Conservation (phyloP, 2,888 invertebrate species). For the Pomacea canaliculata region DNA sequence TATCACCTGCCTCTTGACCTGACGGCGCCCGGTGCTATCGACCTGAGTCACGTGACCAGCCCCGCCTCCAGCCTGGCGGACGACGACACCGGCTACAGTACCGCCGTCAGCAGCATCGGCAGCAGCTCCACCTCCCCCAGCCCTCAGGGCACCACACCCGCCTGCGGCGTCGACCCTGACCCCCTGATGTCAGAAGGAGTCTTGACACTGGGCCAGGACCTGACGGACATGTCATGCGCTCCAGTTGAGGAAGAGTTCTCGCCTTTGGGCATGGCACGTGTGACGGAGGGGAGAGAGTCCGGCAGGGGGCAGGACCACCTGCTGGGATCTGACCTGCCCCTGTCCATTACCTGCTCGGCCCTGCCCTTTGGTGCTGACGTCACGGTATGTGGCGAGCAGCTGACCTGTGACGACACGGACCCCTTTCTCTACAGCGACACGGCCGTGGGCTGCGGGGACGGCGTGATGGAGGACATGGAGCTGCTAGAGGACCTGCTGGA, state of each 20-base stretch:
- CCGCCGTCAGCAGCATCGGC: conserved; percentile 23
- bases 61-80: conserved; percentile 5
- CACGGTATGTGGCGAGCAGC: neutral
- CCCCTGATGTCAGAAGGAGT: neutral
- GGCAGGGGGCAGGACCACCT: neutral
- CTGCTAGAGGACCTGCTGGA: conserved; percentile 31
- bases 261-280: too few relatives aligned
- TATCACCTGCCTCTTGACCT: conserved; percentile 7
- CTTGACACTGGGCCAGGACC: neutral
- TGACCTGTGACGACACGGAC: conserved; percentile 20
- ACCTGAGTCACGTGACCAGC: conserved; percentile 22
- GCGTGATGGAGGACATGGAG: conserved; percentile 27
- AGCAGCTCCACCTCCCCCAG: conserved; percentile 18
- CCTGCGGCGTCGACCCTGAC: neutral
- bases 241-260: neutral
- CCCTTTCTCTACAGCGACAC: conserved; percentile 22
- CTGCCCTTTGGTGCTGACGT: neutral
- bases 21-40: conserved; percentile 22
- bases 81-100: conserved; percentile 28
- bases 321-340: neutral
- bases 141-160: neutral
- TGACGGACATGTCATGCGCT: neutral
- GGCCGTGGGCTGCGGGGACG: neutral
- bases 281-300: neutral
- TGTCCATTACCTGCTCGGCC: neutral